Conservation (phyloP, 53 echinoderm and acorn worm species). For the Paelopatides confundens region DNA sequence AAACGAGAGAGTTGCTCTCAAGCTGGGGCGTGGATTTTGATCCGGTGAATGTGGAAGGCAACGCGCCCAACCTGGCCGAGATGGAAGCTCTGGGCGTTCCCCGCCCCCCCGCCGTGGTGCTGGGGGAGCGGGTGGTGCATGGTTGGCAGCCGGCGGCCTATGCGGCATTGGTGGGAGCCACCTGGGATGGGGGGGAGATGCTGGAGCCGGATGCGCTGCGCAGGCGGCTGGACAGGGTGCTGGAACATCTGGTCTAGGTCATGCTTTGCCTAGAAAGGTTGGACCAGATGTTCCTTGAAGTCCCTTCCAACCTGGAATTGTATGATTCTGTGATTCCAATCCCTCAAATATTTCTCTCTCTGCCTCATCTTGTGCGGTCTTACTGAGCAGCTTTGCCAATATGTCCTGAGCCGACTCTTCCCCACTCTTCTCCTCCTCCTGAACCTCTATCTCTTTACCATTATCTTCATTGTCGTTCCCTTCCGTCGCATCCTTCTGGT, state of each 20-base stretch:
- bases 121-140: no score
- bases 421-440: conserved; percentile 27
- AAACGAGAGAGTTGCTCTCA: no score
- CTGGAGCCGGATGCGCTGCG: neutral
- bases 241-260: neutral
- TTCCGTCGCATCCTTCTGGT: neutral
- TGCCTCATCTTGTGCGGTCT: conserved; percentile 25
- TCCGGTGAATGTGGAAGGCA: no score
- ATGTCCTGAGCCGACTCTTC: neutral
- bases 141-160: no score
- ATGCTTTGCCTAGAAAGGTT: no score
- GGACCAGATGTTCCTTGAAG: conserved; percentile 35
- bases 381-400: conserved; percentile 14
- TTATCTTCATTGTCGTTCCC: neutral
- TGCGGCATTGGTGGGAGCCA: no score
- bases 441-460: neutral
- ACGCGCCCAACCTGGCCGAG: no score
- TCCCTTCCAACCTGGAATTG: conserved; percentile 35
- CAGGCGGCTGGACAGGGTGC: neutral
- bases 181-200: no score
- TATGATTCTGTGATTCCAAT: neutral
- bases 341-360: conserved; percentile 1
- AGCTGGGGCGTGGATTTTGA: no score
- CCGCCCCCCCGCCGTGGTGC: no score
- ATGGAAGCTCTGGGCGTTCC: no score